Evolutionary conservation across 2,113 vertebrate species (phyloP).

Genomic region (Elachura formosa): DNA sequence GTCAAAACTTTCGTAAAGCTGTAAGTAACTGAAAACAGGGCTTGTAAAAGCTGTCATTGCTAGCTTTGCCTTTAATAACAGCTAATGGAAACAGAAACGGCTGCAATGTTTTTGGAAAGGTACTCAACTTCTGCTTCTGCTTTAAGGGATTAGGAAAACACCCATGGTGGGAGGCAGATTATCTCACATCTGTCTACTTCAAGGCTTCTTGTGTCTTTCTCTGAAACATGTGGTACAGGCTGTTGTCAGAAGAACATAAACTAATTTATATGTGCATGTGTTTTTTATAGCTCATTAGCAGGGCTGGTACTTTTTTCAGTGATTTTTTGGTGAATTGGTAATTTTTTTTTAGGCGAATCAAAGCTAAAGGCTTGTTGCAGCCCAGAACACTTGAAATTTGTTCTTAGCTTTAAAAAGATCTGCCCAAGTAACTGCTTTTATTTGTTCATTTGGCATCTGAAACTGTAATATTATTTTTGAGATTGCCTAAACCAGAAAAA

Average conservation of each 20-base stretch:
- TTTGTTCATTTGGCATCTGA: not conserved
- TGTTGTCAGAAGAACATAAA: constrained; percentile 13
- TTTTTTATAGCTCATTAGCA: not conserved
- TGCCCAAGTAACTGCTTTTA: not conserved
- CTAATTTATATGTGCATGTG: constrained; percentile 19
- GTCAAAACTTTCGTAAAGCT: not conserved
- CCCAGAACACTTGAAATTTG: not conserved
- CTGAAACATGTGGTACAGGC: constrained; percentile 35
- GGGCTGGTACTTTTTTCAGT: not conserved
- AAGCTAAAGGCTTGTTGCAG: not conserved
- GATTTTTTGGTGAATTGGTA: not conserved
- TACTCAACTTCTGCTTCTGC: constrained; percentile 17
- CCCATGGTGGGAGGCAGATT: constrained; percentile 25
- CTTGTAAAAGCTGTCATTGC: not conserved
- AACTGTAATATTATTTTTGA: not conserved
- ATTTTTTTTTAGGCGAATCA: not conserved
- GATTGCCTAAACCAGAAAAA: not conserved
- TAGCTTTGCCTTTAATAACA: not conserved
- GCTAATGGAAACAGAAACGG: not conserved
- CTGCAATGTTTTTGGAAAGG: not conserved
- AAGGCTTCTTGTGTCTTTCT: not conserved
- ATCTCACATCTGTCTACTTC: constrained; percentile 40
- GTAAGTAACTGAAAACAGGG: not conserved
- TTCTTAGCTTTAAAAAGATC: not conserved
- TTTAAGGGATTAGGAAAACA: constrained; percentile 46